Percentiles rank a stretch among this genome's conserved stretches.
phyloP scores from a whole-genome alignment of 2,888 invertebrate species.

The Epistrophe eligans region DNA sequence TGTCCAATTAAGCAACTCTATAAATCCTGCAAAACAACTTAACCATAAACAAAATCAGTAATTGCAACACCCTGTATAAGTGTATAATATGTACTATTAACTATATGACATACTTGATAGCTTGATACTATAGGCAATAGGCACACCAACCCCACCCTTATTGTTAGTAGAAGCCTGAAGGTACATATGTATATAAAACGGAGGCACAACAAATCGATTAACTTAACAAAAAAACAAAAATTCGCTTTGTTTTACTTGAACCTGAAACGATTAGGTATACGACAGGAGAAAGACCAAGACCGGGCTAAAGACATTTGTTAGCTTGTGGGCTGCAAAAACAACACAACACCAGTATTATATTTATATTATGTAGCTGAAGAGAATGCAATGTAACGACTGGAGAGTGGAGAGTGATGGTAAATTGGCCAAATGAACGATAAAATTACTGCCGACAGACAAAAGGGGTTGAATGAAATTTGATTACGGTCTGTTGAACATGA shows the following conservation, averaged over 20 bases:
- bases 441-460: conserved; percentile 38
- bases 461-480: conserved; percentile 65
- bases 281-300: not conserved
- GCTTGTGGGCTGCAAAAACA: conserved; percentile 9
- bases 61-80: conserved; percentile 56
- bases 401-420: conserved; percentile 29
- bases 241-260: conserved; percentile 39
- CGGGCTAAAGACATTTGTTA: not conserved
- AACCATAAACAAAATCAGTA: conserved; percentile 71
- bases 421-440: conserved; percentile 57
- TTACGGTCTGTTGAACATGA: conserved; percentile 56
- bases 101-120: too few species aligned
- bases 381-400: not conserved
- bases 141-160: conserved; percentile 40
- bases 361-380: not conserved
- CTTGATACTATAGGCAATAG: too few species aligned
- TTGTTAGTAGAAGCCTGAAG: conserved; percentile 28
- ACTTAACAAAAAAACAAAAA: conserved; percentile 38
- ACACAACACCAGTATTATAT: not conserved
- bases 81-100: too few species aligned
- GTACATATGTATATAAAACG: not conserved
- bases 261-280: not conserved
- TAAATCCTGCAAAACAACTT: too few species aligned
- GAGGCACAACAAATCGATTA: conserved; percentile 63
- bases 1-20: conserved; percentile 65